Evolutionary conservation across 2,888 invertebrate species (phyloP).

Genomic region (Drosophila mercatorum): DNA sequence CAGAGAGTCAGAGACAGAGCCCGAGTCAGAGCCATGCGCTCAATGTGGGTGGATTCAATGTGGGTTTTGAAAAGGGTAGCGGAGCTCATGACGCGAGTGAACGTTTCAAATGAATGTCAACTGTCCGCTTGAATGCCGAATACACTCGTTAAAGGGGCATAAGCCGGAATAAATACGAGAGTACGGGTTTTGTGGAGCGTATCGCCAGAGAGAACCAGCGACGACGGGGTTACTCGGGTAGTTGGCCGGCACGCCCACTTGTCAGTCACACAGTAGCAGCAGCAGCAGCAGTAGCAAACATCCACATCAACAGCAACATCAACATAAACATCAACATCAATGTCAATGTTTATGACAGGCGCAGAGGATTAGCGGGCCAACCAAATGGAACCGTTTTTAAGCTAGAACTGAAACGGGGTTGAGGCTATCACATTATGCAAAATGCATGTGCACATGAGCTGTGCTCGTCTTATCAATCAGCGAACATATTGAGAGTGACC

Average conservation of each 20-base stretch:
- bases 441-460: slow-evolving; percentile 32
- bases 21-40: background rate
- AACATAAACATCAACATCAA: slow-evolving; percentile 70
- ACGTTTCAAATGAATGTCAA: slow-evolving; percentile 79
- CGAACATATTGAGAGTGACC: slow-evolving; percentile 64
- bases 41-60: slow-evolving; percentile 5
- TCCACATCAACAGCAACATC: slow-evolving; percentile 20
- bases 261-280: slow-evolving; percentile 51
- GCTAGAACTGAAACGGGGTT: background rate
- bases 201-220: slow-evolving; percentile 44
- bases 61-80: slow-evolving; percentile 26
- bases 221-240: slow-evolving; percentile 59
- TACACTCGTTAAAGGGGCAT: slow-evolving; percentile 78
- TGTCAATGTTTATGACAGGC: slow-evolving; percentile 80
- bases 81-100: slow-evolving; percentile 61
- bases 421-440: slow-evolving; percentile 52
- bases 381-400: slow-evolving; percentile 65
- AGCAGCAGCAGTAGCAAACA: slow-evolving; percentile 17
- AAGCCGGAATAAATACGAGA: slow-evolving; percentile 69
- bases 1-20: slow-evolving; percentile 14
- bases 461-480: slow-evolving; percentile 65
- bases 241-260: slow-evolving; percentile 70
- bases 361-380: slow-evolving; percentile 74
- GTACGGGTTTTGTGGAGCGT: slow-evolving; percentile 68
- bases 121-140: slow-evolving; percentile 76